Conservation (phyloP, 2,888 invertebrate genomes). For the Apodemia hepburni region DNA sequence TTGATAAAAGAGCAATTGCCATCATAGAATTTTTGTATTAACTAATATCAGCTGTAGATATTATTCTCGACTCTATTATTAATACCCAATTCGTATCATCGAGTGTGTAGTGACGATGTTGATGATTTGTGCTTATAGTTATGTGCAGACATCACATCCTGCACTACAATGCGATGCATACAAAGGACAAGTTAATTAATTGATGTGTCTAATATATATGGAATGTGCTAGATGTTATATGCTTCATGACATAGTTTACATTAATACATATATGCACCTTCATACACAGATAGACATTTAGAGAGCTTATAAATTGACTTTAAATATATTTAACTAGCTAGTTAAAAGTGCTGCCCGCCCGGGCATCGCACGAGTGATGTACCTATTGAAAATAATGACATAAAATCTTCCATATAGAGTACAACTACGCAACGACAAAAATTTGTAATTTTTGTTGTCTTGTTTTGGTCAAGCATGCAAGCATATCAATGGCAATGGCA, state of each 20-base stretch:
- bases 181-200: slow-evolving; percentile 35
- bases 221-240: slow-evolving; percentile 30
- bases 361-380: too few species aligned
- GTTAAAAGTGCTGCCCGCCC: too few species aligned
- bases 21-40: background rate
- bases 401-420: too few species aligned
- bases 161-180: slow-evolving; percentile 31
- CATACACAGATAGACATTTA: background rate
- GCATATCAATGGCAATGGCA: too few species aligned
- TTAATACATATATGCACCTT: background rate
- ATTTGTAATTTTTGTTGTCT: too few species aligned
- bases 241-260: slow-evolving; percentile 7
- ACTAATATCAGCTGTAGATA: background rate
- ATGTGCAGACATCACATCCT: slow-evolving; percentile 33
- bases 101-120: slow-evolving; percentile 14
- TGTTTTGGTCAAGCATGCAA: too few species aligned
- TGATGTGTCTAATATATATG: slow-evolving; percentile 33
- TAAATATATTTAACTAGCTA: too few species aligned
- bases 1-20: too few species aligned
- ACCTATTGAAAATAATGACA: too few species aligned
- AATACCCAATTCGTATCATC: slow-evolving; percentile 8
- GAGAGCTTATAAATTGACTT: too few species aligned
- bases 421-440: too few species aligned
- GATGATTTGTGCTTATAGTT: slow-evolving; percentile 30
- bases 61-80: background rate